Evolutionary conservation across 2,888 invertebrate species (phyloP).

Genomic region (Melanchra persicariae): DNA sequence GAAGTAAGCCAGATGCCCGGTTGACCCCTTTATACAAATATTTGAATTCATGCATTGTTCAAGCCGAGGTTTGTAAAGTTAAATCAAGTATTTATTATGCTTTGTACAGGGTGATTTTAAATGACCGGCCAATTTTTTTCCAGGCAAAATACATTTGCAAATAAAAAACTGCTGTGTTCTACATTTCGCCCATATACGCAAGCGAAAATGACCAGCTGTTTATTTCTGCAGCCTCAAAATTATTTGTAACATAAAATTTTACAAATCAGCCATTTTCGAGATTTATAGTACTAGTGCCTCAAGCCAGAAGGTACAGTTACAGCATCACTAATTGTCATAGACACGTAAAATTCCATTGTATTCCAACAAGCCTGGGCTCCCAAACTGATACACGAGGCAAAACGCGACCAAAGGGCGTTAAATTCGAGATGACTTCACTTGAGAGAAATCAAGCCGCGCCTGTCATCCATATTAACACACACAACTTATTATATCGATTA

Average conservation of each 20-base stretch:
- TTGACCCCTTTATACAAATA: constrained; percentile 8
- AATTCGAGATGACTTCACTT: constrained; percentile 17
- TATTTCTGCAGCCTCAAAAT: no score
- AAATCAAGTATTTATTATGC: neutral
- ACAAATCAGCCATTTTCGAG: neutral
- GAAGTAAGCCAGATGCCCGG: constrained; percentile 21
- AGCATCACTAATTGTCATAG: constrained; percentile 4
- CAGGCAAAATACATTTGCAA: no score
- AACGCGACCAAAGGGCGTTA: constrained; percentile 21
- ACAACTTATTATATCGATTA: constrained; percentile 43
- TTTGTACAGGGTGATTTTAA: no score
- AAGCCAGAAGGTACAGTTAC: neutral
- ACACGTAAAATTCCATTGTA: constrained; percentile 9
- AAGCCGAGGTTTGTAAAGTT: neutral
- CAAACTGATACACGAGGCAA: constrained; percentile 3
- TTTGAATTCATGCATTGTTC: constrained; percentile 9
- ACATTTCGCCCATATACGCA: no score
- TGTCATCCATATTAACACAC: constrained; percentile 10
- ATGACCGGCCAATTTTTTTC: no score
- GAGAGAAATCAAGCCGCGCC: constrained; percentile 19
- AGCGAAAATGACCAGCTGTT: no score
- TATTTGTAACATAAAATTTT: neutral
- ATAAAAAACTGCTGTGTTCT: no score
- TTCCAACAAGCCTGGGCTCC: neutral
- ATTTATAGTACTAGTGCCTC: neutral